Conservation (phyloP, 2,888 invertebrate genomes). For the Calliphora vomitoria region DNA sequence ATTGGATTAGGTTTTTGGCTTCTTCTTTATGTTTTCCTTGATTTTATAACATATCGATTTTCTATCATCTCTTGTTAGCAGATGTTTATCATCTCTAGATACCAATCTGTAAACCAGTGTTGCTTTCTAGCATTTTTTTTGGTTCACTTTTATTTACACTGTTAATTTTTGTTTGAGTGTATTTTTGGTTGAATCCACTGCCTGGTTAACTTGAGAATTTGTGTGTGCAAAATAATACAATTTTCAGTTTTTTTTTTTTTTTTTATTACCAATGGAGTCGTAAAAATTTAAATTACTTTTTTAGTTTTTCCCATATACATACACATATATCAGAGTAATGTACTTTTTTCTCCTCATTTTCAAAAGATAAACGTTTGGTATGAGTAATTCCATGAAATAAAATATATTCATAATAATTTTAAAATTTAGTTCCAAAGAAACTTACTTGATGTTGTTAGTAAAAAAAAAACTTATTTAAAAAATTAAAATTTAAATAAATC, state of each 20-base stretch:
- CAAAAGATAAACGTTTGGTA: background rate
- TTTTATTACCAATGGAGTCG: slow-evolving; percentile 80
- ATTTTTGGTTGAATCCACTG: slow-evolving; percentile 24
- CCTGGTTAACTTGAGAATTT: slow-evolving; percentile 44
- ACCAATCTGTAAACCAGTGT: slow-evolving; percentile 2
- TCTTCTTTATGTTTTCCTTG: no score
- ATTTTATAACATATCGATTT: background rate
- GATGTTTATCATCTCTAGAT: background rate
- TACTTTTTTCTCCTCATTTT: background rate
- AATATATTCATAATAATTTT: background rate
- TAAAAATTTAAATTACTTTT: slow-evolving; percentile 82
- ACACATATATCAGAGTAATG: no score
- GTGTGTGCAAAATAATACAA: slow-evolving; percentile 37
- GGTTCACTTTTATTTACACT: background rate
- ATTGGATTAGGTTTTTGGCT: no score
- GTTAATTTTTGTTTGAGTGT: slow-evolving; percentile 33
- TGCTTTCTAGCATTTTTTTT: background rate
- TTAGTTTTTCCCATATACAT: slow-evolving; percentile 78
- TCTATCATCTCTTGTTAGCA: background rate
- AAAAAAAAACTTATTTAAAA: no score
- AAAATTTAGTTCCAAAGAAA: background rate
- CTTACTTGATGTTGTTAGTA: no score
- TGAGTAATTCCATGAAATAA: slow-evolving; percentile 9
- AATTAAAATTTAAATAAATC: no score
- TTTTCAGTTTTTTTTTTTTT: slow-evolving; percentile 45